Evolutionary conservation across 2,888 invertebrate species (phyloP).

Genomic region (Macrostomum cliftonense): DNA sequence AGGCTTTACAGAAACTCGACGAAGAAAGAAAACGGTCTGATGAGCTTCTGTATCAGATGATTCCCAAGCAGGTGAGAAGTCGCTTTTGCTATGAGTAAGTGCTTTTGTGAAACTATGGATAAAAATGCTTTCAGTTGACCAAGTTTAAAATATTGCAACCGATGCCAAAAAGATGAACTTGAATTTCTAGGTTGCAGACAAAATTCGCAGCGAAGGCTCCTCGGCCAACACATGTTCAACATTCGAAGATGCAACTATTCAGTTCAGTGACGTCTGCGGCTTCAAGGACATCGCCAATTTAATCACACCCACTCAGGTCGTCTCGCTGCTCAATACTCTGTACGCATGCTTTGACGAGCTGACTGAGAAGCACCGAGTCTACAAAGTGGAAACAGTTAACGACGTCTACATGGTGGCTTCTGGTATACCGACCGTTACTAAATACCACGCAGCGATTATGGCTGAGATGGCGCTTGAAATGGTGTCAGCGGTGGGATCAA

Average conservation of each 20-base stretch:
- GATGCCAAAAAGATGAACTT: no score
- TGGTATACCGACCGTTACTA: conserved; percentile 72
- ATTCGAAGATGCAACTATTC: conserved; percentile 79
- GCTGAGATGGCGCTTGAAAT: conserved; percentile 72
- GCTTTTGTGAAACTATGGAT: no score
- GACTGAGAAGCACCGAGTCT: conserved; percentile 74
- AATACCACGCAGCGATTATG: conserved; percentile 59
- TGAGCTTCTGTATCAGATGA: conserved; percentile 89
- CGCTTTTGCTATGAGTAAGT: no score
- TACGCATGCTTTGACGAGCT: conserved; percentile 77
- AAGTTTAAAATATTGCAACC: no score
- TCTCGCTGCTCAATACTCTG: conserved; percentile 89
- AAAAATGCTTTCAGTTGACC: no score
- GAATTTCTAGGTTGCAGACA: no score
- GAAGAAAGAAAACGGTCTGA: conserved; percentile 69
- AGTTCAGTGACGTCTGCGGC: conserved; percentile 89
- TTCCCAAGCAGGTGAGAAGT: conserved; percentile 50
- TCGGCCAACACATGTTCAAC: no score
- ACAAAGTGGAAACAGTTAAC: conserved; percentile 91
- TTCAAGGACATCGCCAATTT: conserved; percentile 90
- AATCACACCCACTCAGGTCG: conserved; percentile 88
- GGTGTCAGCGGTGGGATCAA: conserved; percentile 72
- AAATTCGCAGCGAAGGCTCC: no score
- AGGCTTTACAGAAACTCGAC: conserved; percentile 82
- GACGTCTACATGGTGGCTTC: conserved; percentile 96